phyloP scores from a whole-genome alignment of 2,113 vertebrate species.

The Pelobates fuscus region DNA sequence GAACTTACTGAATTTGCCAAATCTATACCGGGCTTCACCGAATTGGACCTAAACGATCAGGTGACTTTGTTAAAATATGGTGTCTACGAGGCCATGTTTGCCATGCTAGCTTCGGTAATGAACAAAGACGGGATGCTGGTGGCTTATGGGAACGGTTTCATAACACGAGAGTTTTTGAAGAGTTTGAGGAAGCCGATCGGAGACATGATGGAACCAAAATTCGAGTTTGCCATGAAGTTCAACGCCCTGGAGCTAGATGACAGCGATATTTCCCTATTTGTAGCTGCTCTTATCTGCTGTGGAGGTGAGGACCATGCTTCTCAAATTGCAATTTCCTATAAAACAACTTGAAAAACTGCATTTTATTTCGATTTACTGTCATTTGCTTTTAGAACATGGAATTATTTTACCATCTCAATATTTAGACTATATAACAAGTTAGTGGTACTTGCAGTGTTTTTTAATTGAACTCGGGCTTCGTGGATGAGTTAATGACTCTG shows the following conservation, averaged over 20 bases:
- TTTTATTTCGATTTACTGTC: too few relatives aligned
- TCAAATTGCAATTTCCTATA: too few relatives aligned
- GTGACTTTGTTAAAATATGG: slow-evolving; percentile 95
- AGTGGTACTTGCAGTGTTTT: too few relatives aligned
- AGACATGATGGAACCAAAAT: slow-evolving; percentile 98
- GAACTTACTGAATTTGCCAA: slow-evolving; percentile 97
- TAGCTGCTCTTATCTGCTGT: slow-evolving; percentile 96
- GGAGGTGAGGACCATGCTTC: slow-evolving; percentile 76
- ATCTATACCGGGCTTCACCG: slow-evolving; percentile 89
- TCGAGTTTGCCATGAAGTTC: slow-evolving; percentile 97
- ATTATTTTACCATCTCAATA: too few relatives aligned
- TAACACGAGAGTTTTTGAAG: slow-evolving; percentile 96
- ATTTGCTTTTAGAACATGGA: too few relatives aligned
- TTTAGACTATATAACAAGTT: too few relatives aligned
- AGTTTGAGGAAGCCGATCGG: slow-evolving; percentile 91
- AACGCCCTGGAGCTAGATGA: slow-evolving; percentile 93
- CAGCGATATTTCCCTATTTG: slow-evolving; percentile 94
- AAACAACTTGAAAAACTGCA: too few relatives aligned
- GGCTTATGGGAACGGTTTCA: slow-evolving; percentile 90
- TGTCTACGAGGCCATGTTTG: slow-evolving; percentile 94
- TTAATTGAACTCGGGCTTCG: too few relatives aligned
- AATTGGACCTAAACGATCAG: slow-evolving; percentile 92
- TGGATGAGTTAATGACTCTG: too few relatives aligned
- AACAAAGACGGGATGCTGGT: slow-evolving; percentile 98
- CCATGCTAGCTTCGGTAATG: slow-evolving; percentile 95